Evolutionary conservation across 2,888 invertebrate genomes (phyloP), one percentile per base, ranked within the genome.

Genomic region (Caenorhabditis auriculariae): DNA sequence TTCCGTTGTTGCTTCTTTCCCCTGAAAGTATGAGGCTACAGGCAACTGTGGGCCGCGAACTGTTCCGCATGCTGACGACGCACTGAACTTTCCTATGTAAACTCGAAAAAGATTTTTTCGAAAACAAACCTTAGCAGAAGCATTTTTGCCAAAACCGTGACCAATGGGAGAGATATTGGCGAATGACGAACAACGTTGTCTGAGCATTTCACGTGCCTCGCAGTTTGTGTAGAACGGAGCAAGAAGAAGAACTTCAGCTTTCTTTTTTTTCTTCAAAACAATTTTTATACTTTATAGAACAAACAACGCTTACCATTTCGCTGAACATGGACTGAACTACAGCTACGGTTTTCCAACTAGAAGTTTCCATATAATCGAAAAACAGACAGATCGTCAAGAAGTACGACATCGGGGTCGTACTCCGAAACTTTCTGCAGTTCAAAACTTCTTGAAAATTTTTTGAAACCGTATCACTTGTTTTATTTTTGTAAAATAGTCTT

Each of bases 61-160:
- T 17, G 15, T 38, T 23, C 48, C 29, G 39, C 21, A 44, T 43
- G 12, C 47, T 48, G 3, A 55, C 32, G 6, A 49, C 17, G 1
- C 26, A 45, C 57, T 58, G 27, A 19, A 51, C 12, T 35, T 35
- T 35, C 15, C 35, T 12, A 35, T 35, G 12, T 35, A 12, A 12
- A 35, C 9, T 7, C 7, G n/a, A 17, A 24, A 38, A 19, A 15
- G 35, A 37, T 6, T 28, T 29, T n/a, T n/a, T n/a, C n/a, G n/a
- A n/a, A n/a, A n/a, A n/a, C 6, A 28, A 23, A 49, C 53, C 44
- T 62, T 62, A 3, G 57, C 27, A 9, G 54, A 37, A 1, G 57
- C 54, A 37, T 62, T 57, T 58, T 62, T 62, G 42, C 50, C 54
- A 23, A 62, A 62, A 28, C 62, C 62, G 28, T 62, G 57, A 1